Evolutionary conservation across 2,113 vertebrate genomes (phyloP).

Genomic region (Lophura nycthemera): DNA sequence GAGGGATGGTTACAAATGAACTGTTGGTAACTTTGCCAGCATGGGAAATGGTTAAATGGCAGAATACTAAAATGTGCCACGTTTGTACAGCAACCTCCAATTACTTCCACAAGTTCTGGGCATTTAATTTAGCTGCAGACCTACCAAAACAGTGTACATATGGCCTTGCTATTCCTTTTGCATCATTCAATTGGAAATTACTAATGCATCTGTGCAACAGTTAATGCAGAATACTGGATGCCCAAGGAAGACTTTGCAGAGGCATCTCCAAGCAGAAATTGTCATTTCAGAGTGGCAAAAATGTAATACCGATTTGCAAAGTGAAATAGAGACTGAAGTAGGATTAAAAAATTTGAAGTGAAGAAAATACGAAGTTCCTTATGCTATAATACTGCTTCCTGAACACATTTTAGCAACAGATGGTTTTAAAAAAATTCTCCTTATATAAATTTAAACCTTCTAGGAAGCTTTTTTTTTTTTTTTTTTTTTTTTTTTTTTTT

Average conservation of each 20-base stretch:
- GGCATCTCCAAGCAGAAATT: not conserved
- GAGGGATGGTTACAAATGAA: not conserved
- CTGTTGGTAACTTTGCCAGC: not conserved
- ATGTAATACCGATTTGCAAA: not conserved
- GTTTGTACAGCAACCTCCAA: not conserved
- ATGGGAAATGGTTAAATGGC: not conserved
- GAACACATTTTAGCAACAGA: conserved; percentile 54
- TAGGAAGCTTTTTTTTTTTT: not conserved
- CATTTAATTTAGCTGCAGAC: not conserved
- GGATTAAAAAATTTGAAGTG: not conserved
- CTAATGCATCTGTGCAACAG: not conserved
- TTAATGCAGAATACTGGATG: not conserved
- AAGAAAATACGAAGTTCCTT: not conserved
- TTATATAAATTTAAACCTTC: conserved; percentile 31
- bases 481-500: not conserved
- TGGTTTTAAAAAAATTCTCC: conserved; percentile 21
- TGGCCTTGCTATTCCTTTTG: not conserved
- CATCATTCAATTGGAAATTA: not conserved
- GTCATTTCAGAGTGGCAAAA: not conserved
- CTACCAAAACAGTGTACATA: not conserved
- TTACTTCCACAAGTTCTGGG: not conserved
- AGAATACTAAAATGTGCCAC: not conserved
- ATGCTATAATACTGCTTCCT: conserved; percentile 11
- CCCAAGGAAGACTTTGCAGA: not conserved
- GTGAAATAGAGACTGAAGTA: not conserved